Base-by-base conservation (phyloP, 1,140 invertebrate species). In the Cotesia vestalis region DNA sequence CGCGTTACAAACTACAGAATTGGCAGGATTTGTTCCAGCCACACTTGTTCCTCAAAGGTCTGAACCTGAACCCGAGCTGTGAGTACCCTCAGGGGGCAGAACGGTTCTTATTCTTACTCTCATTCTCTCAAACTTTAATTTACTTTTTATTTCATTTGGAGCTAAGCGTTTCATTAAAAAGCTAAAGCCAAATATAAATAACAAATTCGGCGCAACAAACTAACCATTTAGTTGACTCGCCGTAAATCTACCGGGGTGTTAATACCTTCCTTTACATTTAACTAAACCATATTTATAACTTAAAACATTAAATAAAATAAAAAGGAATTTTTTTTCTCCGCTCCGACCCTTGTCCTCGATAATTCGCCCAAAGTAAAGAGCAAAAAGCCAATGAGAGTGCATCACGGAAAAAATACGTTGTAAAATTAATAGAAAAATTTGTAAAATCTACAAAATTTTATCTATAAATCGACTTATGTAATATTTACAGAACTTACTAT, bases 191-290 rank as follows among this genome's bases (percentile, higher is more conserved):
- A 17, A 59, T 59, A 27, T 59, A 59, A 17, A 59, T 59, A 59
- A 17, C 55, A 8, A 59, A 17, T 61, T 61, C 17, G 8, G 34
- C 62, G 38, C 36, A 38, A 38, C 34, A 36, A 64, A 64, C 34
- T 64, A n/a, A 36, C 35, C 62, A 64, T 64, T 64, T 36, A 11
- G 14, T 61, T 34, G 62, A 68, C 64, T 27, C 75, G 84, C 77
- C 81, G 83, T 85, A 85, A 85, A 85, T 85, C 84, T 81, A 84
- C 84, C 79, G 80, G 83, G 81, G 84, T 85, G 84, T 84, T 85
- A 85, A 85, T 85, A 84, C 80, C 79, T 84, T 84, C 81, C 78
- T 83, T 81, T 83, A 82, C 80, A 76, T 76, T 72, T 77, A 76
- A 79, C 76, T 71, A 52, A 46, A 46, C 40, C 40, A 46, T 46